Base-by-base conservation (phyloP, 2,113 vertebrate species). In the Pachycephala philippinensis region DNA sequence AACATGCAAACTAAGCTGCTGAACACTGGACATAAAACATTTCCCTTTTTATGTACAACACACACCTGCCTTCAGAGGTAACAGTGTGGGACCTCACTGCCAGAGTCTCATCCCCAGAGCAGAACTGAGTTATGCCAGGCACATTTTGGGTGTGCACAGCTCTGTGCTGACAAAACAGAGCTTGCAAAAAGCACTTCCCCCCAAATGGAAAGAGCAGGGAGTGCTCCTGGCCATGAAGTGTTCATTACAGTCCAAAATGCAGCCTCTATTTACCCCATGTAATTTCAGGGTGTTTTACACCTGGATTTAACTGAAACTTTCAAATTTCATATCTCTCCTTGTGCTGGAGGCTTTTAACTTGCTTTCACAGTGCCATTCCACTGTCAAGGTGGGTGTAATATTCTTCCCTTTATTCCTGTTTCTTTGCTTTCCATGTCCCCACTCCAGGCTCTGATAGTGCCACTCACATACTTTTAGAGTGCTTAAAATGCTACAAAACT, bases 341-440 rank as follows among this genome's bases (percentile, higher is more conserved):
- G 11, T 28, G 68, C 84, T 75, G 23, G 17, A 33, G 19, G 19
- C 19, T 80, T 68, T 84, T 39, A 59, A 28, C 11, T 63, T 1
- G 0, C 17, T 60, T 33, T 60, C 63, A 20, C 1, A 0, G 1
- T 30, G 11, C 16, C 31, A 8, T 22, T 26, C 37, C 2, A 35
- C 26, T 53, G 27, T 5, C 1, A 5, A 59, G 31, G 28, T 9
- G 28, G 9, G 26, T 30, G 3, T 2, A 30, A 79, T 8, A 33
- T 15, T 50, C 28, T 84, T 30, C 35, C 54, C 14, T 69, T 50
- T 59, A 31, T 59, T 63, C 9, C 17, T 1, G 0, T 53, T 52
- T 56, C 60, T 56, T 59, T 53, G n/a, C n/a, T 91, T 72, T 33
- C 20, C 31, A 3, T 3, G 7, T n/a, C 28, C 70, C 44, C 69